These are phyloP conservation scores for Pammene aurita DNA, from an alignment of 2,888 invertebrate species.

Conservation along the genomic window DNA sequence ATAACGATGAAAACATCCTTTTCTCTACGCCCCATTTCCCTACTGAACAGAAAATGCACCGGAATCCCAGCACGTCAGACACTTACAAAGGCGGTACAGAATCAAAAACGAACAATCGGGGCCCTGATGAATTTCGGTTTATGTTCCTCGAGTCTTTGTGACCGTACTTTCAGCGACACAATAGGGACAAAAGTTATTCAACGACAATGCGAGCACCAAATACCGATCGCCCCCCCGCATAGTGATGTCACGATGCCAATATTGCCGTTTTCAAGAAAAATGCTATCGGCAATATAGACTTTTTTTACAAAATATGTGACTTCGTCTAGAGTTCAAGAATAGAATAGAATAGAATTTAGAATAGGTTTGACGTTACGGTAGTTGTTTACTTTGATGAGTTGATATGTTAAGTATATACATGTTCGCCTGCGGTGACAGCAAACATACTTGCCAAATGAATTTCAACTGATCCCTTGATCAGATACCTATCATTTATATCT, in stretches of 20 bases:
- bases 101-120: slow-evolving; percentile 72
- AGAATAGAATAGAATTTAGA: too few species aligned
- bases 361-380: too few species aligned
- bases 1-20: not conserved
- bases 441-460: too few species aligned
- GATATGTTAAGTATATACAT: too few species aligned
- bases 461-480: too few species aligned
- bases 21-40: slow-evolving; percentile 18
- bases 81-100: slow-evolving; percentile 38
- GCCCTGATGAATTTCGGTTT: slow-evolving; percentile 82
- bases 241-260: slow-evolving; percentile 51
- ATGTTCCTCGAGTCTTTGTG: slow-evolving; percentile 82
- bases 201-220: slow-evolving; percentile 84
- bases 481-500: too few species aligned
- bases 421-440: too few species aligned
- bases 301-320: too few species aligned
- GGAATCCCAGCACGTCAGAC: slow-evolving; percentile 20
- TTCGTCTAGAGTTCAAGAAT: too few species aligned
- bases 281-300: not conserved
- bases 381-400: too few species aligned
- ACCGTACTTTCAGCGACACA: slow-evolving; percentile 81
- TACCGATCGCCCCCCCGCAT: slow-evolving; percentile 78
- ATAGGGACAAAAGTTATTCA: slow-evolving; percentile 84
- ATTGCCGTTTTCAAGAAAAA: slow-evolving; percentile 1
- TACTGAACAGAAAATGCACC: slow-evolving; percentile 35